phyloP scores from a whole-genome alignment of 2,113 vertebrate species.

The Zootoca vivipara region DNA sequence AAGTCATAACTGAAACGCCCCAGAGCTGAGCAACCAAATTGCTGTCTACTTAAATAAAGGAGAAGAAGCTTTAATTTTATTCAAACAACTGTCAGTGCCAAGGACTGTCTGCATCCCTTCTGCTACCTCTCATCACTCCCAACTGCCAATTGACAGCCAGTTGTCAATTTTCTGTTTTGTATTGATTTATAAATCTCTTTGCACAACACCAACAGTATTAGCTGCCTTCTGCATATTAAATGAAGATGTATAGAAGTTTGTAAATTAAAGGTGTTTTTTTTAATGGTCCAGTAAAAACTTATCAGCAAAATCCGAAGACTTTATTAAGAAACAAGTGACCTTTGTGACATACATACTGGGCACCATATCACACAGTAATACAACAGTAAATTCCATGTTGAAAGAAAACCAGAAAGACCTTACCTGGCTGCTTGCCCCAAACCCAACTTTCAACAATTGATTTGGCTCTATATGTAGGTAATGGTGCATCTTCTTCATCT shows the following conservation, averaged over 20 bases:
- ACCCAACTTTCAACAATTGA: constrained; percentile 98
- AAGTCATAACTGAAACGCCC: neutral
- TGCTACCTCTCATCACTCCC: neutral
- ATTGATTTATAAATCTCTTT: neutral
- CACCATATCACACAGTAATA: constrained; percentile 17
- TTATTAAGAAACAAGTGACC: constrained; percentile 10
- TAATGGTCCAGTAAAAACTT: neutral
- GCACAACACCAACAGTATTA: neutral
- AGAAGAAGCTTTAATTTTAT: neutral
- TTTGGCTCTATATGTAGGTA: constrained; percentile 82
- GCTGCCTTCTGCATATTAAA: neutral
- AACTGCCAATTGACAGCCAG: too few relatives aligned
- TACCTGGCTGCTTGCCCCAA: constrained; percentile 97
- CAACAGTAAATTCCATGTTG: accelerated
- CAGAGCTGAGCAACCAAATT: neutral
- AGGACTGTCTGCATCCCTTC: neutral
- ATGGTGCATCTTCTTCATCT: constrained; percentile 89
- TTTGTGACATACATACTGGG: constrained; percentile 3
- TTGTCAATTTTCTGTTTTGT: too few relatives aligned
- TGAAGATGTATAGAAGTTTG: neutral
- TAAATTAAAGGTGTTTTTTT: neutral
- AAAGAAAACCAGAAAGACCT: constrained; percentile 20
- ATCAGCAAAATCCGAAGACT: neutral
- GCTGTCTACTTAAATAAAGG: neutral
- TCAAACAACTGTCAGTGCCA: neutral